Evolutionary conservation across 2,888 invertebrate genomes (phyloP).

Genomic region (Rotaria socialis): DNA sequence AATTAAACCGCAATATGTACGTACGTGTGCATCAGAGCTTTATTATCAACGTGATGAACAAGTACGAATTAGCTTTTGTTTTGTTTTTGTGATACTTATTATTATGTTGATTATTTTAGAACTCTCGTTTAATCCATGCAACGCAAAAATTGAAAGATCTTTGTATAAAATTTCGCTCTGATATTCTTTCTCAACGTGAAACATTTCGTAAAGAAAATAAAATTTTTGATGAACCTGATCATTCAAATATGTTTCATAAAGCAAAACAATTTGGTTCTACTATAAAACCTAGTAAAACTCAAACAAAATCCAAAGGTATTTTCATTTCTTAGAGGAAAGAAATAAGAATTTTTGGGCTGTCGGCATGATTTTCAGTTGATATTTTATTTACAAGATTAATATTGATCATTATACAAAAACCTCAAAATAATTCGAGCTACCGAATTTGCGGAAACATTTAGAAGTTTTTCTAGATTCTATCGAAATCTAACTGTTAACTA

Average conservation of each 20-base stretch:
- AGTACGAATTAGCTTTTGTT: neutral
- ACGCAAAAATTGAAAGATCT: conserved; percentile 38
- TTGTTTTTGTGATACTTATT: no score
- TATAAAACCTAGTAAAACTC: neutral
- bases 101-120: neutral
- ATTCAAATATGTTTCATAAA: conserved; percentile 40
- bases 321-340: no score
- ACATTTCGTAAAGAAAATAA: conserved; percentile 37
- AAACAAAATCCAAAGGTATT: neutral
- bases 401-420: no score
- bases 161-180: conserved; percentile 32
- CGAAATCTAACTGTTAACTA: no score
- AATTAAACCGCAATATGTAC: neutral
- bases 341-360: no score
- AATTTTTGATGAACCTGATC: conserved; percentile 33
- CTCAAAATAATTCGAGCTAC: no score
- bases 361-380: no score
- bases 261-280: neutral
- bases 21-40: neutral
- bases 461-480: no score
- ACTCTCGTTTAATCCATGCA: conserved; percentile 20
- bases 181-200: conserved; percentile 33
- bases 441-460: no score
- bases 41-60: conserved; percentile 9
- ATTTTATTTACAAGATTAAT: no score